Conservation (phyloP, 2,113 vertebrate genomes). For the Amblyopsis rosae region DNA sequence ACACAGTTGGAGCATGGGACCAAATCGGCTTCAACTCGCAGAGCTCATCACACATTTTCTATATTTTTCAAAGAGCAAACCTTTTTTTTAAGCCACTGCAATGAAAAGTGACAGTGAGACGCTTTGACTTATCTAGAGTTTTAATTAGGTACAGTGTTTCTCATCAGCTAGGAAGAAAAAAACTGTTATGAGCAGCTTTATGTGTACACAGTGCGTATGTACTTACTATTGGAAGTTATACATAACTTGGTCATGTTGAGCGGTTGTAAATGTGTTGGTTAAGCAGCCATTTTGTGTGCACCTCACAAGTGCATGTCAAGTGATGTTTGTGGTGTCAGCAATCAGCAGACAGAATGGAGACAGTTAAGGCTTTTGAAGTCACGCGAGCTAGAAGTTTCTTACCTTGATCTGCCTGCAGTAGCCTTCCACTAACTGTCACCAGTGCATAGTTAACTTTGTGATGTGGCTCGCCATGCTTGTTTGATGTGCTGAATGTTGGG, state of each 20-base stretch:
- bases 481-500: conserved; percentile 70
- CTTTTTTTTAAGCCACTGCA: conserved; percentile 24
- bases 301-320: conserved; percentile 44
- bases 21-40: conserved; percentile 47
- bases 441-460: conserved; percentile 61
- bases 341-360: conserved; percentile 62
- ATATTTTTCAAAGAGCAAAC: conserved; percentile 49
- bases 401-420: conserved; percentile 73
- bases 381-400: conserved; percentile 57
- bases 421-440: conserved; percentile 64
- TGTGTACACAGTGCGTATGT: neutral
- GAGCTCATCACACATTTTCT: conserved; percentile 54
- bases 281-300: conserved; percentile 59
- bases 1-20: conserved; percentile 31
- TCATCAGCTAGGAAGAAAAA: conserved; percentile 44
- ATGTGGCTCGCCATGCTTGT: conserved; percentile 69
- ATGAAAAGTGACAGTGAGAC: conserved; percentile 49
- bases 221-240: neutral
- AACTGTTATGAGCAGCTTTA: neutral
- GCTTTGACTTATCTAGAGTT: conserved; percentile 69
- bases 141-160: conserved; percentile 64
- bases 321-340: conserved; percentile 47
- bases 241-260: neutral
- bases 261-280: conserved; percentile 51
- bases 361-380: conserved; percentile 69